These are phyloP conservation scores for Pseudoips prasinana DNA, from an alignment of 2,888 invertebrate genomes.

Conservation along the genomic window DNA sequence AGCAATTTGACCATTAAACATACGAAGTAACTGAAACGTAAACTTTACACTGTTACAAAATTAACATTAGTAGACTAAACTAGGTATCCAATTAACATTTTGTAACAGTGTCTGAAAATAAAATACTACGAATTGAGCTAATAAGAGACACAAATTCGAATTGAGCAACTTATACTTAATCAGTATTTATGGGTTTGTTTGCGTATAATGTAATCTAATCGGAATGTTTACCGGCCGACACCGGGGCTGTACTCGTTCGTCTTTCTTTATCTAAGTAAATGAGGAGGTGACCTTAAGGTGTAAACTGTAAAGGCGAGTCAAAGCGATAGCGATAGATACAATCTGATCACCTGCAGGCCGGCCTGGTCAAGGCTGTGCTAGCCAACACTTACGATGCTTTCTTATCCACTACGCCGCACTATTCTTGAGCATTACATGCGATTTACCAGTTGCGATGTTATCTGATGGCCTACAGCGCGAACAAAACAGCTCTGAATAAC, in stretches of 20 bases:
- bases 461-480: conserved; percentile 67
- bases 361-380: conserved; percentile 59
- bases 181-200: conserved; percentile 34
- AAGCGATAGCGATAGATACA: conserved; percentile 48
- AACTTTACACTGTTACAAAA: too few relatives aligned
- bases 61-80: too few relatives aligned
- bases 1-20: too few relatives aligned
- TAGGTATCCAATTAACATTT: too few relatives aligned
- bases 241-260: conserved; percentile 18
- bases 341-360: conserved; percentile 54
- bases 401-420: conserved; percentile 49
- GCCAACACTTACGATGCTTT: conserved; percentile 40
- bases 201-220: conserved; percentile 27
- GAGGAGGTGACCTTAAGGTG: conserved; percentile 34
- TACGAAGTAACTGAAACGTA: too few relatives aligned
- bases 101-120: too few relatives aligned
- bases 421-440: conserved; percentile 71
- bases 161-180: conserved; percentile 18
- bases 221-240: conserved; percentile 12
- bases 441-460: conserved; percentile 68
- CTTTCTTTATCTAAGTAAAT: conserved; percentile 44
- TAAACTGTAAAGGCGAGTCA: conserved; percentile 34
- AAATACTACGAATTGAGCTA: too few relatives aligned
- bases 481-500: conserved; percentile 64
- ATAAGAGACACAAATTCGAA: conserved; percentile 3